Evolutionary conservation across 2,888 invertebrate genomes (phyloP).

Genomic region (Argyra leucocephala): DNA sequence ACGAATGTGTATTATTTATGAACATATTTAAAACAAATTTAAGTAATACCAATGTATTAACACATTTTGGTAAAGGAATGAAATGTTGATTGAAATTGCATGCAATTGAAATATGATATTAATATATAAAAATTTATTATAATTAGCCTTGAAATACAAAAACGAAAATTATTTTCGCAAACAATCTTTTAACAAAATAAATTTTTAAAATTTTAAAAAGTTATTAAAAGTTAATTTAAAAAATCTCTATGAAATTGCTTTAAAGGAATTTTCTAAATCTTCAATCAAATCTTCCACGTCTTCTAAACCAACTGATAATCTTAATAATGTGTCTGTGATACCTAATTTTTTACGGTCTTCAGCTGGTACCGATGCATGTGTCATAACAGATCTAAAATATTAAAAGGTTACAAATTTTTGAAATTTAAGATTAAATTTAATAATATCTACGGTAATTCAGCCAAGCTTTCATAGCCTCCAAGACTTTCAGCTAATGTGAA

Average conservation of each 20-base stretch:
- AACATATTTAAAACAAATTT: too few species aligned
- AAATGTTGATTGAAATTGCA: too few species aligned
- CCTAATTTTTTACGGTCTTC: slow-evolving; percentile 62
- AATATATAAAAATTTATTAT: too few species aligned
- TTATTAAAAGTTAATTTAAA: too few species aligned
- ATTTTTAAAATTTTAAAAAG: too few species aligned
- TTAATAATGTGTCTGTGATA: slow-evolving; percentile 73
- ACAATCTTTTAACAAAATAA: too few species aligned
- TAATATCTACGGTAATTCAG: slow-evolving; percentile 90
- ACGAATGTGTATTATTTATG: too few species aligned
- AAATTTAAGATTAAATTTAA: slow-evolving; percentile 38
- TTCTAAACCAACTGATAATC: slow-evolving; percentile 68
- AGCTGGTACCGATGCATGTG: slow-evolving; percentile 82
- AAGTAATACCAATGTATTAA: too few species aligned
- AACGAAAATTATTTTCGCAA: too few species aligned
- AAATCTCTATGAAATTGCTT: not conserved
- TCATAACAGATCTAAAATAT: slow-evolving; percentile 71
- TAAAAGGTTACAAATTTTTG: slow-evolving; percentile 10
- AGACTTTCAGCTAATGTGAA: slow-evolving; percentile 88
- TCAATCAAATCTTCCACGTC: slow-evolving; percentile 71
- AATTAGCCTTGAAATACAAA: too few species aligned
- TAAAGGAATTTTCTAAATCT: slow-evolving; percentile 62
- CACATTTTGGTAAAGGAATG: too few species aligned
- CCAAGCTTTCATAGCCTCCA: slow-evolving; percentile 90
- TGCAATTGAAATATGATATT: too few species aligned